Base-by-base conservation (phyloP, 2,113 vertebrate species). In the Euleptes europaea region DNA sequence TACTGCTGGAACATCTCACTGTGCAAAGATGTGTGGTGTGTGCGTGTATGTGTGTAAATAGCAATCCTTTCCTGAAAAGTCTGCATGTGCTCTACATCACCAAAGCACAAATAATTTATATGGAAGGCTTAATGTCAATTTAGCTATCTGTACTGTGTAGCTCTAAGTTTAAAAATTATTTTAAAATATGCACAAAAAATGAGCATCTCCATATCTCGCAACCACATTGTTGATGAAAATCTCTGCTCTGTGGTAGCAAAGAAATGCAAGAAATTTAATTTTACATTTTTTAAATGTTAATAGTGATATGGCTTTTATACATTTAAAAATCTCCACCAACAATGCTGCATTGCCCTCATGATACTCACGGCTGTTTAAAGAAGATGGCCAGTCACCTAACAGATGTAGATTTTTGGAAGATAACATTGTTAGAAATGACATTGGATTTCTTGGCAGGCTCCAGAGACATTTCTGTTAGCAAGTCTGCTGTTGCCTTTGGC, bases 361-460 rank as follows among this genome's bases (percentile, higher is more conserved):
- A 35, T 83, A 31, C 77, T 83, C 51, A 15, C 42, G 10, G 26
- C n/a, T 33, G 1, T 77, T 0, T 51, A 1, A 0, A 84, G 28
- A 72, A 12, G 47, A 1, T 35, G 11, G 3, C 2, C 83, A 40
- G 86, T 47, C 35, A 91, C 35, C n/a, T 54, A 84, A 57, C 5
- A 60, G 63, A 71, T 4, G 9, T 38, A 33, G 12, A 42, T 72
- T 40, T 69, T 38, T 82, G 23, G 38, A 84, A 85, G 51, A 78
- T 51, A 11, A 9, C 78, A 31, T 80, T 83, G 70, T 86, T 70
- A 85, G 44, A 87, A 85, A 78, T 83, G 10, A 80, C 19, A 60
- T 89, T 40, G 88, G 51, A 13, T n/a, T 54, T 72, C 78, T 84
- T 87, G 78, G 5, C 57, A 82, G 28, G 51, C 47, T 87, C 87